Percentiles rank a stretch among this genome's conserved stretches.
These are phyloP conservation scores for Gandaritis pyraliata DNA, from an alignment of 2,888 invertebrate species.

Conservation along the genomic window DNA sequence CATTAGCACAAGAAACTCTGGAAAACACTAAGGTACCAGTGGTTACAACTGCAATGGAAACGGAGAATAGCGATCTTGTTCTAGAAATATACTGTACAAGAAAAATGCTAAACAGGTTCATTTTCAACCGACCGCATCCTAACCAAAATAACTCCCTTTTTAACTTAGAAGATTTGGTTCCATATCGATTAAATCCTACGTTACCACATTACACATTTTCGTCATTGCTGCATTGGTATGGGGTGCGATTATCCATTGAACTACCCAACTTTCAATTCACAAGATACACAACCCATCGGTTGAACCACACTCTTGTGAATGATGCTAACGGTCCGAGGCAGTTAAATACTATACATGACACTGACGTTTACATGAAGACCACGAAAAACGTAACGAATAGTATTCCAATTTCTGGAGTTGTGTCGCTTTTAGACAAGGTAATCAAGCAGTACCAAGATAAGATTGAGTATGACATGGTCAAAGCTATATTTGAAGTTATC, in stretches of 20 bases:
- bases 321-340: constrained; percentile 30
- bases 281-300: constrained; percentile 44
- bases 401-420: background rate
- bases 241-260: constrained; percentile 46
- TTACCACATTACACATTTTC: constrained; percentile 31
- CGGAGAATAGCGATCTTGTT: constrained; percentile 38
- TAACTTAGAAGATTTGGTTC: constrained; percentile 56
- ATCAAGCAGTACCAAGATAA: background rate
- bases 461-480: constrained; percentile 21
- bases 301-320: constrained; percentile 54
- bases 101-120: constrained; percentile 41
- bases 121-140: constrained; percentile 17
- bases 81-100: constrained; percentile 56
- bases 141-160: constrained; percentile 34
- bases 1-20: constrained; percentile 47
- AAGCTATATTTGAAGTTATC: constrained; percentile 37
- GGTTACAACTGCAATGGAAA: constrained; percentile 14
- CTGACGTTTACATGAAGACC: constrained; percentile 24
- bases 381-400: background rate
- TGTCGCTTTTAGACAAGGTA: background rate
- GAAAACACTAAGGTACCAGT: constrained; percentile 35
- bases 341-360: constrained; percentile 14
- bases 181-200: constrained; percentile 19
- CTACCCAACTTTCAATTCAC: constrained; percentile 41
- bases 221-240: constrained; percentile 56